Evolutionary conservation across 2,113 vertebrate species (phyloP).

Genomic region (Pimephales promelas): DNA sequence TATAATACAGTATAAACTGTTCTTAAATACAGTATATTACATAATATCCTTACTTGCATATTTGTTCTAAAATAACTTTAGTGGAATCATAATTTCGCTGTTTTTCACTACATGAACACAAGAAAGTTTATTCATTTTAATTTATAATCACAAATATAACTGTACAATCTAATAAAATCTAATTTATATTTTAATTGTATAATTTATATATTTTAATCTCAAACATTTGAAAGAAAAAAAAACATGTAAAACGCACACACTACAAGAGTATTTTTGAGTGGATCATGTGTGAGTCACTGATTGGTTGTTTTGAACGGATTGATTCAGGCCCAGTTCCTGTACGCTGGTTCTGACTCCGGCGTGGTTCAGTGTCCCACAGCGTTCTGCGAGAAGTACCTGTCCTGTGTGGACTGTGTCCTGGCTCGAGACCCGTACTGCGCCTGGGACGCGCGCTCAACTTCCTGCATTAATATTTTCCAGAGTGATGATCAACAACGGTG

Average conservation of each 20-base stretch:
- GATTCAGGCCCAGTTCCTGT: slow-evolving; percentile 82
- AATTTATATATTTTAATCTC: too few species aligned
- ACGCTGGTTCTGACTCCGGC: slow-evolving; percentile 87
- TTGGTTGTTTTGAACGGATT: background rate
- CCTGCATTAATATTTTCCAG: slow-evolving; percentile 78
- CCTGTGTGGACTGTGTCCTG: slow-evolving; percentile 87
- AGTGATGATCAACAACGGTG: slow-evolving; percentile 54
- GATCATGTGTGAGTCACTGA: too few species aligned
- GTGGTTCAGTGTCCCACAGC: slow-evolving; percentile 90
- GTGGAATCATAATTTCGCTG: background rate
- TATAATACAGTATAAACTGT: too few species aligned
- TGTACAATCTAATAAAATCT: too few species aligned
- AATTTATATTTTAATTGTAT: too few species aligned
- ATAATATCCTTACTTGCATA: background rate
- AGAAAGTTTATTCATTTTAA: background rate
- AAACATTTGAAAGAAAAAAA: too few species aligned
- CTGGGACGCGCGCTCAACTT: slow-evolving; percentile 75
- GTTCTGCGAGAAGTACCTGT: slow-evolving; percentile 84
- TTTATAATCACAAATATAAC: too few species aligned
- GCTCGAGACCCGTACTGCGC: slow-evolving; percentile 94
- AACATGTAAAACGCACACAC: too few species aligned
- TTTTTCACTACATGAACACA: background rate
- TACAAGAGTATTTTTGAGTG: too few species aligned
- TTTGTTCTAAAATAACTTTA: background rate
- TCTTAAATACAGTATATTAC: too few species aligned